These are phyloP conservation scores for Tinea semifulvella DNA, from an alignment of 2,888 invertebrate genomes.

Conservation along the genomic window DNA sequence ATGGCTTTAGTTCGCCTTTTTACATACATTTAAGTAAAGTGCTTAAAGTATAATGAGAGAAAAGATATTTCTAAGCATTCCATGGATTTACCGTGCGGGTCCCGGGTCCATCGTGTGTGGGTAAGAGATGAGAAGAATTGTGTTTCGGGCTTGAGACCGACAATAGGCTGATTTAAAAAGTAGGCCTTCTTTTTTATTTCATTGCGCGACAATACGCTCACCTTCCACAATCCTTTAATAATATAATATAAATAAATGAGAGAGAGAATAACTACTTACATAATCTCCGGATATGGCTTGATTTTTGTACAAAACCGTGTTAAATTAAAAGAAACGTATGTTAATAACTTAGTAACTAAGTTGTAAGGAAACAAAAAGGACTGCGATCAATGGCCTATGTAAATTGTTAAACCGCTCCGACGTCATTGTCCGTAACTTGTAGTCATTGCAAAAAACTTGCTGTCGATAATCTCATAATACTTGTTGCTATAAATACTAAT, in stretches of 20 bases:
- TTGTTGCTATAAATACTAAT: not conserved
- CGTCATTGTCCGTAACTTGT: constrained; percentile 3
- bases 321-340: constrained; percentile 12
- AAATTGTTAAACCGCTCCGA: constrained; percentile 6
- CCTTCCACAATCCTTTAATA: not conserved
- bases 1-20: too few relatives aligned
- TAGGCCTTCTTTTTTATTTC: too few relatives aligned
- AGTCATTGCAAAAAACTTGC: not conserved
- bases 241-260: too few relatives aligned
- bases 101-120: too few relatives aligned
- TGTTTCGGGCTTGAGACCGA: too few relatives aligned
- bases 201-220: too few relatives aligned
- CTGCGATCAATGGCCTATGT: constrained; percentile 13
- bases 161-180: too few relatives aligned
- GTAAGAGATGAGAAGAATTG: too few relatives aligned
- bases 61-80: too few relatives aligned
- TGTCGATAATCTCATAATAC: constrained; percentile 10
- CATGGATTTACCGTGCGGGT: too few relatives aligned
- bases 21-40: too few relatives aligned
- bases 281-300: not conserved
- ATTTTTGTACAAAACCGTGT: constrained; percentile 11
- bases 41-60: too few relatives aligned
- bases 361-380: constrained; percentile 8
- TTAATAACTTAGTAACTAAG: constrained; percentile 11
- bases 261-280: constrained; percentile 2